Evolutionary conservation across 2,797 vertebrate genomes (phyloP).

Genomic region (Lepidocolaptes lacrymiger): DNA sequence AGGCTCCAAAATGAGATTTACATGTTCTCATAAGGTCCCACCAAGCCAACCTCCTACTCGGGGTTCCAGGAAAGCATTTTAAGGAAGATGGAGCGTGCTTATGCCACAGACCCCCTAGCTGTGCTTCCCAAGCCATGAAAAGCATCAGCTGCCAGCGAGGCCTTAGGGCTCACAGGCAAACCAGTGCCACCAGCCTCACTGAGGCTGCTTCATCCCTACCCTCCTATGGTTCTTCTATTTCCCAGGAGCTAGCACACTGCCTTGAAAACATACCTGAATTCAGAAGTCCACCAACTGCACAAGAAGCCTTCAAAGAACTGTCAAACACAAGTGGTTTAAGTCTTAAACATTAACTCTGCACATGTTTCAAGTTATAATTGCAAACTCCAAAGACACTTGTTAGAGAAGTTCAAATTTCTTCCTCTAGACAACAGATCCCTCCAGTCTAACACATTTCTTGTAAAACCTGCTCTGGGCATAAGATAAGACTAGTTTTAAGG

Average conservation of each 20-base stretch:
- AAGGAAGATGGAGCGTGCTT: background rate
- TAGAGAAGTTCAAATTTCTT: background rate
- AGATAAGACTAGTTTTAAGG: background rate
- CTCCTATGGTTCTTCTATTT: background rate
- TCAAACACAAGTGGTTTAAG: background rate
- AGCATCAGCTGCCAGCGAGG: background rate
- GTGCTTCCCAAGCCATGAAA: background rate
- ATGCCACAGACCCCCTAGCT: background rate
- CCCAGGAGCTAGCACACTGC: rapidly evolving
- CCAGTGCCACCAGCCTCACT: background rate
- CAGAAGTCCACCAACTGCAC: background rate
- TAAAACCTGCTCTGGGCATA: background rate
- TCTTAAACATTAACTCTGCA: background rate
- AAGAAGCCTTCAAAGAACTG: background rate
- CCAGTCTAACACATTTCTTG: background rate
- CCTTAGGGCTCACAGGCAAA: background rate
- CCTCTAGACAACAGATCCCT: background rate
- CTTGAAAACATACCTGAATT: background rate
- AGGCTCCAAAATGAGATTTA: background rate
- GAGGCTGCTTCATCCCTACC: background rate
- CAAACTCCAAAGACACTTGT: background rate
- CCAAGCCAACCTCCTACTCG: background rate
- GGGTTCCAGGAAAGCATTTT: background rate
- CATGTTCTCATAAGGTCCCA: background rate
- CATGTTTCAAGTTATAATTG: background rate